Evolutionary conservation across 2,888 invertebrate genomes (phyloP), one percentile per base, ranked within the genome.

Genomic region (Leucoptera coffeella): DNA sequence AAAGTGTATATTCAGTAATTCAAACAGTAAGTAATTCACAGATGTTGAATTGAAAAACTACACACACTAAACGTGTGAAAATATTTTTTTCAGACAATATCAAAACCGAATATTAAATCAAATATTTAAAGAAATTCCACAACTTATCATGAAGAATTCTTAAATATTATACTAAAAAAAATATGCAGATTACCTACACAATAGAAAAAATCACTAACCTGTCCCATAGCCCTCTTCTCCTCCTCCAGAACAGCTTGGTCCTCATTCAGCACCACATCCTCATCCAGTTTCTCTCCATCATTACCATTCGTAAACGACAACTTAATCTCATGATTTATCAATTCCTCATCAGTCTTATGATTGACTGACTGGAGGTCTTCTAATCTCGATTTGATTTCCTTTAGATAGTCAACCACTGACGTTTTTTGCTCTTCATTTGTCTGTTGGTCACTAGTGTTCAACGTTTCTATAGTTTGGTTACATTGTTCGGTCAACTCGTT

Each of bases 191-290:
- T n/a, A n/a, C n/a, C n/a, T n/a, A n/a, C n/a, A n/a, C n/a, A n/a
- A n/a, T n/a, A n/a, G n/a, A n/a, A n/a, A n/a, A n/a, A n/a, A n/a
- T n/a, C n/a, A n/a, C n/a, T n/a, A n/a, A 78, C 79, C 55, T 86
- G 86, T 38, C 80, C 74, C 41, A 81, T 64, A 2, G 84, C 79
- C 39, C 84, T 75, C 31, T 74, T 75, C 37, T 82, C 80, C 31
- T 80, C 77, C 30, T 77, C 75, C 37, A 78, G 53, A 14, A 75
- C 77, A 8, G 77, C 69, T 37, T 80, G 72, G 23, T 65, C 69
- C 29, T 67, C 61, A 45, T 46, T 64, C 32, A 69, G 15, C 4
- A 53, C 33, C 2, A 49, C 45, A 13, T 52, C 49, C 15, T 58
- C 60, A 32, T 62, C 57, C 1, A 40, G 39, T 26, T 57, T 60